Evolutionary conservation across 2,113 vertebrate genomes (phyloP), one percentile per base, ranked within the genome.

Genomic region (Neogobius melanostomus): DNA sequence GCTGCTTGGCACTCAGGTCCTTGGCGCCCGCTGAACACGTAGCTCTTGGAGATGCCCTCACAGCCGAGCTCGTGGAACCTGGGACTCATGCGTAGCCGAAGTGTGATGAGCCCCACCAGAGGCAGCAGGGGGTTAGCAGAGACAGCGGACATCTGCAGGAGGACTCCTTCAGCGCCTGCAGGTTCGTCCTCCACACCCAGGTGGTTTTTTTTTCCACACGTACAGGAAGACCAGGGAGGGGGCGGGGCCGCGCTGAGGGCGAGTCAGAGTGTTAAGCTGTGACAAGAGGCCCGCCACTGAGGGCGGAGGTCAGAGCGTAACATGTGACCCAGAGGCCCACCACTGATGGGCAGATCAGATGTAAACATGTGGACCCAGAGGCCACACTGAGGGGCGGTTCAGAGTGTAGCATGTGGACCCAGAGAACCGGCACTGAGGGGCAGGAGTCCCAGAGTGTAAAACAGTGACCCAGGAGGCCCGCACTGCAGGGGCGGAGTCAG

Each of bases 11-110:
- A 1, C 94, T 90, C 64, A 99, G 92, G 80, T 99, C 97, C 77
- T 99, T 99, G 56, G 96, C 99, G 67, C 97, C 97, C 28, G n/a
- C 97, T 92, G 79, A 99, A 99, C 63, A 98, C 97, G 0, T 96
- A 99, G 86, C 97, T 99, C 92, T 99, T 99, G 74, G 97, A 94
- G 71, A 99, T 99, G 11, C 96, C 95, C 85, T 99, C 97, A 4
- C 95, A 97, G 90, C 95, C 97, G 77, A 99, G 93, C 84, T 99
- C 97, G 0, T 99, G 97, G 59, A n/a, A 99, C 96, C 87, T 99
- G 97, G 97, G 10, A 98, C 92, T n/a, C 97, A 99, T 99, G 74
- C 97, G 94, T n/a, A n/a, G 21, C 97, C 97, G 2, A 99, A 99
- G 0, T n/a, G 97, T 99, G 89, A 99, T 96, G 63, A 99, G 93